Evolutionary conservation across 1,140 invertebrate species (phyloP).

Genomic region (Linepithema humile): DNA sequence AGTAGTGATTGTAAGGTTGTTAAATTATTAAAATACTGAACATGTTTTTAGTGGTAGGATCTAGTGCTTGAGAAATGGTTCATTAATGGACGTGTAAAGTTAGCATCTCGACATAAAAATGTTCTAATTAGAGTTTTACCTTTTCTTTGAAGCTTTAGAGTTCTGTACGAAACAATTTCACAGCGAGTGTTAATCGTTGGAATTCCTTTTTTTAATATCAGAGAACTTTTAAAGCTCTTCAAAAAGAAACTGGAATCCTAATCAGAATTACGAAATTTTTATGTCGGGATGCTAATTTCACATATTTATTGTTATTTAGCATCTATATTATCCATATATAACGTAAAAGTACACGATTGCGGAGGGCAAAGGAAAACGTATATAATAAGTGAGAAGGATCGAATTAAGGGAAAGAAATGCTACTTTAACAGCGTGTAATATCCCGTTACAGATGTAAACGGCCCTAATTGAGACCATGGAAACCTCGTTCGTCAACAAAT

Average conservation of each 20-base stretch:
- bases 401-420: slow-evolving; percentile 4
- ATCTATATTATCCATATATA: not conserved
- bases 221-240: too few relatives aligned
- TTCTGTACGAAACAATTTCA: too few relatives aligned
- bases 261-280: too few relatives aligned
- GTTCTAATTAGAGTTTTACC: too few relatives aligned
- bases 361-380: slow-evolving; percentile 31
- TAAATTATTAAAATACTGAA: not conserved
- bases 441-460: slow-evolving; percentile 21
- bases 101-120: too few relatives aligned
- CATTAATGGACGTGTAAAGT: not conserved
- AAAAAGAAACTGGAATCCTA: too few relatives aligned
- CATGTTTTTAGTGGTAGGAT: not conserved
- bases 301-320: not conserved
- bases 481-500: slow-evolving; percentile 26
- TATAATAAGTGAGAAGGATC: not conserved
- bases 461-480: slow-evolving; percentile 29
- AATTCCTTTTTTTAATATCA: too few relatives aligned
- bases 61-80: not conserved
- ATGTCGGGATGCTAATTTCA: too few relatives aligned
- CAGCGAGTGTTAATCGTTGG: too few relatives aligned
- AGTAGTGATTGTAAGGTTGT: not conserved
- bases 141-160: too few relatives aligned
- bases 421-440: slow-evolving; percentile 29
- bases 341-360: not conserved